Percentiles rank a stretch among this genome's conserved stretches.
These are phyloP conservation scores for Fabriciana adippe DNA, from an alignment of 2,888 invertebrate genomes.

Conservation along the genomic window DNA sequence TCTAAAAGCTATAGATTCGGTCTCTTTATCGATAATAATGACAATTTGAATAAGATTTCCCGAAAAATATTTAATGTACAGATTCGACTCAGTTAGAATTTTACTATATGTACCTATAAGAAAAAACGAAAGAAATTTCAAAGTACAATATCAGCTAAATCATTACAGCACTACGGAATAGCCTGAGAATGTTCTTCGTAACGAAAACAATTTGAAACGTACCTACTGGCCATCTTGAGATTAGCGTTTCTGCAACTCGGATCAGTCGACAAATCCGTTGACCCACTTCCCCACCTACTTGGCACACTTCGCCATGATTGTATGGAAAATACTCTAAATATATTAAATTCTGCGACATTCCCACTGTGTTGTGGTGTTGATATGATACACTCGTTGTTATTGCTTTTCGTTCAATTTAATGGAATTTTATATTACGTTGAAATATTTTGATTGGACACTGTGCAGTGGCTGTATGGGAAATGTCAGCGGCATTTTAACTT, in stretches of 20 bases:
- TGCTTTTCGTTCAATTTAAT: slow-evolving; percentile 19
- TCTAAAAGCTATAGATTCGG: no score
- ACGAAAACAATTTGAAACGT: slow-evolving; percentile 33
- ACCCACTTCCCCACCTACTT: slow-evolving; percentile 45
- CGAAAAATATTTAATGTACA: no score
- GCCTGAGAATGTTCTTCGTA: not conserved
- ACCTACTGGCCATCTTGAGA: slow-evolving; percentile 37
- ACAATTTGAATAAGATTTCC: no score
- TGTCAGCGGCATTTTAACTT: not conserved
- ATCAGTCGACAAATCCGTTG: slow-evolving; percentile 41
- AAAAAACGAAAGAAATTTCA: no score
- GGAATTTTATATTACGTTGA: slow-evolving; percentile 18
- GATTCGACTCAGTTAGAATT: no score
- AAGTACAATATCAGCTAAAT: no score
- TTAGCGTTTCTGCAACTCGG: slow-evolving; percentile 41
- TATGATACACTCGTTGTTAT: slow-evolving; percentile 29
- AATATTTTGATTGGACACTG: slow-evolving; percentile 13
- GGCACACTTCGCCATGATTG: slow-evolving; percentile 43
- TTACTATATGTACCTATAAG: no score
- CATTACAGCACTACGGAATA: not conserved
- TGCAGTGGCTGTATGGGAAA: slow-evolving; percentile 4
- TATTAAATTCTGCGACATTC: slow-evolving; percentile 38
- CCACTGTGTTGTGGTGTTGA: slow-evolving; percentile 33
- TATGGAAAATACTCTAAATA: slow-evolving; percentile 42
- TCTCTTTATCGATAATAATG: no score